Base-by-base conservation (phyloP, 2,113 vertebrate species). In the Ictidomys tridecemlineatus region DNA sequence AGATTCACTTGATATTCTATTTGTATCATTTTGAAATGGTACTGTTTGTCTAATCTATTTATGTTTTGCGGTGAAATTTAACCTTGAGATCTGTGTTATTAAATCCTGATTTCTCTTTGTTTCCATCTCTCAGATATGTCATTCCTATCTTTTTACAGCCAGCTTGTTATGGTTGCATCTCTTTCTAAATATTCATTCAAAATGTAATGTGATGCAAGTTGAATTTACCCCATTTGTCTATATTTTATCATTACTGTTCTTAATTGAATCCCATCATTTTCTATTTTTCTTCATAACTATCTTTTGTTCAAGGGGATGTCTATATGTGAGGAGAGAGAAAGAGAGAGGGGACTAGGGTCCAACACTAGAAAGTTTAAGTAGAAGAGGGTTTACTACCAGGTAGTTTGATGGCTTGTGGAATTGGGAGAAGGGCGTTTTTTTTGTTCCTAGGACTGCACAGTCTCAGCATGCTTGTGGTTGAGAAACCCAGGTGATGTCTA, bases 1-100 rank as follows among this genome's bases (percentile, higher is more conserved):
- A 72, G 37, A 72, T 85, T 89, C 51, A 51, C 53, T 77, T 72
- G n/a, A 22, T 18, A 28, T 76, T 95, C 65, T 37, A 8, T 20
- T 93, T 85, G 70, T 76, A 88, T 91, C 67, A 53, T 80, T 91
- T 85, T 74, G 8, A 91, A 91, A 69, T 72, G 37, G 28, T 8
- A 42, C 5, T 76, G 26, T 93, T 93, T 77, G 16, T 72, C 32
- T 22, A 69, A 24, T 56, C 91, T 79, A 74, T 26, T 69, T 80
- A 76, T n/a, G 13, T 77, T 94, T 92, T 67, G n/a, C 14, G 56
- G 30, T 80, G 39, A 80, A 83, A 92, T 32, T 53, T 89, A 76
- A 45, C 14, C 30, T 73, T 78, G 37, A 6, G 78, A 65, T 78
- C 63, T 84, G 3, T 88, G 26, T 76, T 73, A 85, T 63, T 58